Evolutionary conservation across 2,113 vertebrate species (phyloP), one percentile per base, ranked within the genome.

Genomic region (Cyprinus carpio): DNA sequence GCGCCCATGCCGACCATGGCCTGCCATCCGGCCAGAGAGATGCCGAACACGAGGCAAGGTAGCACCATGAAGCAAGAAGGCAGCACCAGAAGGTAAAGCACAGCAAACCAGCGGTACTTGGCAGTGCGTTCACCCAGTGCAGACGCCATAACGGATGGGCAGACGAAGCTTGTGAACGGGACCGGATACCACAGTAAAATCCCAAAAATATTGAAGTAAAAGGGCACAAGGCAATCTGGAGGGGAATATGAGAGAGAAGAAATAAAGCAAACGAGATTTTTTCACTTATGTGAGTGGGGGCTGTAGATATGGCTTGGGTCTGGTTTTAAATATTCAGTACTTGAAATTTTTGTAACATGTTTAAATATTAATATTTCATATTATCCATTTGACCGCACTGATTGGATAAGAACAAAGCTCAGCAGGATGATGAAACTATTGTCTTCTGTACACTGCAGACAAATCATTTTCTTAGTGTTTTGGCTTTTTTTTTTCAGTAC

Each of bases 181-280:
- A 96, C 77, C 0, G 96, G 97, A 85, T 96, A 97, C 96, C 96
- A 97, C 82, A 97, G 92, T 85, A 97, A 72, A 90, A 98, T 97
- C 51, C 96, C 97, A 0, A 95, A 94, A 85, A 97, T 94, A 85
- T 97, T 97, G 92, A 97, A 98, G 94, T 96, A 96, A 89, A 97
- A 89, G 97, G 96, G 87, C 96, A 97, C 82, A 98, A 93, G 20
- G 96, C 95, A 0, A 97, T 95, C 96, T 97, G 90, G 16, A 64
- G 85, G 43, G n/a, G 23, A 69, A 75, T 10, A 75, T 3, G 3
- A 37, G 9, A 58, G 8, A 40, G 6, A 60, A 60, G 56, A 60
- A n/a, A 60, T 20, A 71, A 23, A 71, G 67, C 31, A 60, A 60
- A 60, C 56, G 10, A 37, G 31, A 37, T 23, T 71, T 23, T n/a